These are phyloP conservation scores for Ammospiza caudacuta DNA, from an alignment of 2,113 vertebrate genomes.

Conservation along the genomic window DNA sequence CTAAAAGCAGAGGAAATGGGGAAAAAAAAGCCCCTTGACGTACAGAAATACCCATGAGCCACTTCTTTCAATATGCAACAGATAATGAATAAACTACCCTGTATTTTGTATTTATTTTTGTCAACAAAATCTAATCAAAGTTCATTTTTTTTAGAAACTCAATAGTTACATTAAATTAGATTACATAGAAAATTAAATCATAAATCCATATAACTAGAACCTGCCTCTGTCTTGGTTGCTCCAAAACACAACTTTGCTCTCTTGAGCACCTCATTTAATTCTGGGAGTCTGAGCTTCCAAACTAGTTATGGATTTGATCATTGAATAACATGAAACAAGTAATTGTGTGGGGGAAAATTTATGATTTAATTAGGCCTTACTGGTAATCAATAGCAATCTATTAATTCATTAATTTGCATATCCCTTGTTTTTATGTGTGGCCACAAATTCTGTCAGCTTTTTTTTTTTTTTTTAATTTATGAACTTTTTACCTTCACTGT, in stretches of 20 bases:
- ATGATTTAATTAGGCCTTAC: conserved; percentile 71
- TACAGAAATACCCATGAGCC: background rate
- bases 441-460: conserved; percentile 29
- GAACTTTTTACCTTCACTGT: conserved; percentile 4
- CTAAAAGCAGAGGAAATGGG: background rate
- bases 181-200: conserved; percentile 76
- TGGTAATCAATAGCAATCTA: conserved; percentile 74
- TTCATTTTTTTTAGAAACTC: conserved; percentile 63
- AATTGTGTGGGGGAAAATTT: conserved; percentile 70
- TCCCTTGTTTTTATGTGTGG: conserved; percentile 35
- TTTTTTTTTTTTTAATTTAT: conserved; percentile 23
- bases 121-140: conserved; percentile 74
- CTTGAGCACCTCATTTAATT: conserved; percentile 70
- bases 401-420: conserved; percentile 69
- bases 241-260: conserved; percentile 57
- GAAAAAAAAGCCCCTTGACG: background rate
- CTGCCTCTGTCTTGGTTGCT: conserved; percentile 5
- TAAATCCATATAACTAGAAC: conserved; percentile 67
- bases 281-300: conserved; percentile 47
- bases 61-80: background rate
- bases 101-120: conserved; percentile 70
- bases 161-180: conserved; percentile 75
- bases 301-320: conserved; percentile 72
- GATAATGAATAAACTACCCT: conserved; percentile 36
- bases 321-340: conserved; percentile 70